phyloP scores from a whole-genome alignment of 2,797 vertebrate genomes.

The Tapirus indicus region DNA sequence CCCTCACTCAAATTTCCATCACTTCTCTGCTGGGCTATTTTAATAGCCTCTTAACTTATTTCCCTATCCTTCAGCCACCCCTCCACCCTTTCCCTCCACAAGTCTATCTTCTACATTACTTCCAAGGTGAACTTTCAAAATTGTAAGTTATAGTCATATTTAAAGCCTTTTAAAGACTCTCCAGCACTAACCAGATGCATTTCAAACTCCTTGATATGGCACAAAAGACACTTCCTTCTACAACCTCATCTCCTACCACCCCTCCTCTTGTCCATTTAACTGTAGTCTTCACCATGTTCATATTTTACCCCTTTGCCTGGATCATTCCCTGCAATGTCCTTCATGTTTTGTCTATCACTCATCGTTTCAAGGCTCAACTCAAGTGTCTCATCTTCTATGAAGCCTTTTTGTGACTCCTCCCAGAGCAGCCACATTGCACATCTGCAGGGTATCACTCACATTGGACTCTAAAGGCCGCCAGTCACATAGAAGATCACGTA shows the following conservation, averaged over 20 bases:
- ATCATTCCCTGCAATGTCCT: background rate
- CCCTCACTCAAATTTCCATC: background rate
- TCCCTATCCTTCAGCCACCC: background rate
- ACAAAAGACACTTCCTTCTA: background rate
- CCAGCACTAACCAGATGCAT: background rate
- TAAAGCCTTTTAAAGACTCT: background rate
- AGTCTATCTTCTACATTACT: background rate
- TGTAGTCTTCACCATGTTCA: background rate
- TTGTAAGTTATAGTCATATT: background rate
- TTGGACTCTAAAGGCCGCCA: background rate
- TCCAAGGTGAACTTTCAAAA: conserved; percentile 36
- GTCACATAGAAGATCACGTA: background rate
- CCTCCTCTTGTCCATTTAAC: background rate
- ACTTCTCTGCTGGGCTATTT: background rate
- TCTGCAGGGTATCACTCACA: background rate
- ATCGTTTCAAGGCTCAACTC: background rate
- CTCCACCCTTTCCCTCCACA: background rate
- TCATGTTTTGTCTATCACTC: background rate
- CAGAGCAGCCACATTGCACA: background rate
- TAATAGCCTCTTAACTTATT: background rate
- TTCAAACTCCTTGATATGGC: background rate
- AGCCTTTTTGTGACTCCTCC: background rate
- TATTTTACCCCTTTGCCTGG: background rate
- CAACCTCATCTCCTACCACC: background rate
- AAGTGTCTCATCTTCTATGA: background rate